A percentile compares a stretch with the other conserved stretches of the same genome.
phyloP scores from a whole-genome alignment of 1,140 invertebrate species.

The Laupala kohalensis region DNA sequence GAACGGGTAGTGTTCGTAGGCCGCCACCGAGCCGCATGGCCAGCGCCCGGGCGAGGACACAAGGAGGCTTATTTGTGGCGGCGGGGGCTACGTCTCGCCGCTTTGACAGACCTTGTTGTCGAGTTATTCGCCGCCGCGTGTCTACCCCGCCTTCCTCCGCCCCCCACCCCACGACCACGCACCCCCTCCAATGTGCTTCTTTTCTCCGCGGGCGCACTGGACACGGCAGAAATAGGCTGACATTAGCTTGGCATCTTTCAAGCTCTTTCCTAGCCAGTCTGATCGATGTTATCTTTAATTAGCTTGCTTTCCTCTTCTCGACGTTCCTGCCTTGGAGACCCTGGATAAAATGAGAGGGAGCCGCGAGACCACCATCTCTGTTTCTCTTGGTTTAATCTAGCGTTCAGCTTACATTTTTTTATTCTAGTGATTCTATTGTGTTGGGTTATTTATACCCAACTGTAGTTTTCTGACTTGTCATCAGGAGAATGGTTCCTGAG shows the following conservation, averaged over 20 bases:
- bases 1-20: too few relatives aligned
- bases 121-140: neutral
- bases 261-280: neutral
- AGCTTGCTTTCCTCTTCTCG: neutral
- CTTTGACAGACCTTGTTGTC: neutral
- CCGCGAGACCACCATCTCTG: neutral
- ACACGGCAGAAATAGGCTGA: neutral
- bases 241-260: neutral
- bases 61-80: neutral
- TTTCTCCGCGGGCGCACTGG: neutral
- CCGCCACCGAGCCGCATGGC: too few relatives aligned
- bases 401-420: neutral
- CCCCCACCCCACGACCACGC: too few relatives aligned
- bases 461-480: neutral
- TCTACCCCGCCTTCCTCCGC: neutral
- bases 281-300: neutral
- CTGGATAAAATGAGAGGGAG: neutral
- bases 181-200: too few relatives aligned
- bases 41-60: neutral
- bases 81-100: too few relatives aligned
- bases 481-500: too few relatives aligned
- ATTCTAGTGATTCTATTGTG: neutral
- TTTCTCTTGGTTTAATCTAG: neutral
- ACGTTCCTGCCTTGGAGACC: neutral
- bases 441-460: neutral